Base-by-base conservation (phyloP, 2,888 invertebrate species). In the Pterostichus madidus region DNA sequence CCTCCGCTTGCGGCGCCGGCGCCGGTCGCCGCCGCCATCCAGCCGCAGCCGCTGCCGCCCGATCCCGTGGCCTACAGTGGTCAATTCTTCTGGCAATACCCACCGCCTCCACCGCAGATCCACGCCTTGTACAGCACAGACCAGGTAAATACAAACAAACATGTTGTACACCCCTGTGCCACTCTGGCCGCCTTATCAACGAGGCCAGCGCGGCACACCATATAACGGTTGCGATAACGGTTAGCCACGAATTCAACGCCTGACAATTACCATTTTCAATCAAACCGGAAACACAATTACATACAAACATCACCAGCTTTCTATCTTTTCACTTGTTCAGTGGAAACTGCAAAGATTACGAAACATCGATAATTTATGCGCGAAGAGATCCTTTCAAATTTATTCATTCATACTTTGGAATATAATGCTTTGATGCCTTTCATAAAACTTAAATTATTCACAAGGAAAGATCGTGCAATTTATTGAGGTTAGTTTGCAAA, bases 71-170 rank as follows among this genome's bases (percentile, higher is more conserved):
- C 92, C 87, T 93, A 93, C 89, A 91, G 93, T 87, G 93, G 94
- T 90, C 94, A 93, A 90, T 94, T 95, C 87, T 92, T 95, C 89
- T 96, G 96, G 96, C 95, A 95, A 90, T 96, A 95, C 90, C 96
- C 95, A 89, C 95, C 95, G 87, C 94, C 95, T 90, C 93, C 94
- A 90, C 94, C 94, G 88, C 93, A 94, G 89, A 95, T 94, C 90
- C 95, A 94, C 88, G 88, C 90, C 91, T 92, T 94, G 94, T 95
- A 93, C 92, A 91, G 91, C 90, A 94, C 94, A 90, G 95, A 95
- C 92, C 95, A 95, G 95, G 96, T 96, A 91, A 91, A 44, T 80
- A 71, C 39, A 24, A 24, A 32, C 46, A 46, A 17, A 75, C 49
- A 49, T 35, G 44, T 24, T 24, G 24, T 24, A 75, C 49, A 46